phyloP scores from a whole-genome alignment of 2,888 invertebrate genomes.

The Watsonalla binaria region DNA sequence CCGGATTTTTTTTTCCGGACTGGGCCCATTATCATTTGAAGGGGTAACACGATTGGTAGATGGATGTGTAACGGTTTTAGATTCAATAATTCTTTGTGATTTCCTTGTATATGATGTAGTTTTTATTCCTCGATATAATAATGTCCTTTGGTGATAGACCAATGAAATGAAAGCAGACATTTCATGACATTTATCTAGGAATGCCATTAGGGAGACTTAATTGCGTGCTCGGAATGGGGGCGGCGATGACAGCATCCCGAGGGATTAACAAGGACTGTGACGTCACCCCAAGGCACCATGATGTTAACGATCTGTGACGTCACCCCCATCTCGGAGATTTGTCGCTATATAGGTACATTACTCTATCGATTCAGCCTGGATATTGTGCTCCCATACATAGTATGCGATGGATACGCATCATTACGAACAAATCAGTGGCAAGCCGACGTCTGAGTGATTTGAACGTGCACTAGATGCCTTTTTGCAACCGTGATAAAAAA shows the following conservation, averaged over 20 bases:
- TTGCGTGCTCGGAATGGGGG: conserved; percentile 34
- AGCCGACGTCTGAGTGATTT: conserved; percentile 40
- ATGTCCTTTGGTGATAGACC: too few relatives aligned
- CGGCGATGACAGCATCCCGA: conserved; percentile 27
- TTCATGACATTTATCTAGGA: conserved; percentile 14
- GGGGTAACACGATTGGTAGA: too few relatives aligned
- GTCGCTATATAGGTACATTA: conserved; percentile 43
- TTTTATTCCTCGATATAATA: too few relatives aligned
- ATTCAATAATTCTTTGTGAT: too few relatives aligned
- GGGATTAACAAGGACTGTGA: conserved; percentile 53
- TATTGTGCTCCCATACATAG: conserved; percentile 29
- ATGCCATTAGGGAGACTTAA: conserved; percentile 14
- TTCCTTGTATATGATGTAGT: too few relatives aligned
- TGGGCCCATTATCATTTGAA: too few relatives aligned
- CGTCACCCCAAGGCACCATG: conserved; percentile 48
- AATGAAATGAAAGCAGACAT: too few relatives aligned
- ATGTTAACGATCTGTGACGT: conserved; percentile 69
- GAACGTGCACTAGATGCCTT: conserved; percentile 39
- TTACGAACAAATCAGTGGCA: conserved; percentile 48
- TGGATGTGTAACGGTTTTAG: too few relatives aligned
- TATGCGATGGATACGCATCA: conserved; percentile 41
- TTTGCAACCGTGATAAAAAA: conserved; percentile 15
- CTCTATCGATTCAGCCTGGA: conserved; percentile 36
- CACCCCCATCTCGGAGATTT: conserved; percentile 56
- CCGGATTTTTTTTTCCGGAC: too few relatives aligned